phyloP scores from a whole-genome alignment of 1,140 invertebrate genomes.

The Proales similis region DNA sequence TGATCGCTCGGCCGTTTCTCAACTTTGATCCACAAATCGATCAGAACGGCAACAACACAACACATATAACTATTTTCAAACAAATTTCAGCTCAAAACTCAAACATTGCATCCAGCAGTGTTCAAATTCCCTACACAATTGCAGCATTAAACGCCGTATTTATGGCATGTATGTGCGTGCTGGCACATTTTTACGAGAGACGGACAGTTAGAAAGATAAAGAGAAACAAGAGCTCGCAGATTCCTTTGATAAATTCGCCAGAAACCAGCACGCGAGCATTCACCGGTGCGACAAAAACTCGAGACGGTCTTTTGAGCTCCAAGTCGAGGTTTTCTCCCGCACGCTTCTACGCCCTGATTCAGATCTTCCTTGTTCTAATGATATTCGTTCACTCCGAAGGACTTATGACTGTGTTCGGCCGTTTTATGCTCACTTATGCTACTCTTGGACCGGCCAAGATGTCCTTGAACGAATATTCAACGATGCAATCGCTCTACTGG shows the following conservation, averaged over 20 bases:
- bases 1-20: background rate
- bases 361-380: background rate
- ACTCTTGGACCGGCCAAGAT: slow-evolving; percentile 14
- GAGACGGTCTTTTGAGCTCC: slow-evolving; percentile 6
- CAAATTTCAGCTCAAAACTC: background rate
- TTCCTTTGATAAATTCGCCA: too few relatives aligned
- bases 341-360: slow-evolving; percentile 1
- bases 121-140: background rate
- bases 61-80: too few relatives aligned
- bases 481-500: slow-evolving; percentile 23
- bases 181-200: too few relatives aligned
- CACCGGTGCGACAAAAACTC: background rate
- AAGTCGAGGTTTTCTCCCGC: slow-evolving; percentile 3
- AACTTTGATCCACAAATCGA: slow-evolving; percentile 13
- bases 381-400: background rate
- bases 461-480: background rate
- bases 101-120: background rate
- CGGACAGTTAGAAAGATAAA: too few relatives aligned
- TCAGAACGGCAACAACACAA: background rate
- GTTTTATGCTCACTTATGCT: slow-evolving; percentile 28
- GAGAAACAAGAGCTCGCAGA: too few relatives aligned
- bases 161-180: too few relatives aligned
- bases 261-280: background rate
- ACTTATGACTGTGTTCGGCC: background rate
- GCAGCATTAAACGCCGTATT: background rate